Base-by-base conservation (phyloP, 2,888 invertebrate genomes). In the Myopa testacea region DNA sequence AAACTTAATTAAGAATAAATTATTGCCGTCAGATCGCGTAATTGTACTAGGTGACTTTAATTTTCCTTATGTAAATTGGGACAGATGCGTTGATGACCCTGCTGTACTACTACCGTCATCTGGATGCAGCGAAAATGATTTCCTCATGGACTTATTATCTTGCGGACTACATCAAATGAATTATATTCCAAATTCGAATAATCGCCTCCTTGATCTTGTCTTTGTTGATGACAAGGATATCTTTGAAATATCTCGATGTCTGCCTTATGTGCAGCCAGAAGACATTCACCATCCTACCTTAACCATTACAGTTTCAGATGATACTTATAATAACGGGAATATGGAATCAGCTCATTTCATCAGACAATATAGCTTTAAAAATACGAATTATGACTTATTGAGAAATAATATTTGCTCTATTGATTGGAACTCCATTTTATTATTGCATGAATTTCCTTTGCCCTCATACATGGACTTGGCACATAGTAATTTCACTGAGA, bases 1-100 rank as follows among this genome's bases (percentile, higher is more conserved):
- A 38, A 65, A 65, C 16, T 6, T 4, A 65, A 3, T 65, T 14
- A 10, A 4, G 4, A 4, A 34, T 65, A 65, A 6, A 34, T 16
- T 65, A 7, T 10, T 65, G 26, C 12, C 14, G 12, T 37, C 14
- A 4, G 65, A 65, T 14, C 37, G 65, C 12, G 4, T 65, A 12
- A 65, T 65, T 37, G 65, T 65, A 37, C 65, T 65, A 34, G 65
- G 10, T 5, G 65, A 65, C 34, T 65, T 65, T 16, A 65, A 65
- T 65, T 16, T 65, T 4, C 38, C 65, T 38, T 14, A 65, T 38
- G 12, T 65, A 14, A 62, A 38, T 10, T 65, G 65, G 65, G 38
- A 10, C 3, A 37, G 37, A 12, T 38, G 65, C 16, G 12, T 14
- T 14, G 65, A 34, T 12, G 37, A 26, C 8, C 62, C 19, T 19